Conservation (phyloP, 2,113 vertebrate genomes). For the Otocyon megalotis region DNA sequence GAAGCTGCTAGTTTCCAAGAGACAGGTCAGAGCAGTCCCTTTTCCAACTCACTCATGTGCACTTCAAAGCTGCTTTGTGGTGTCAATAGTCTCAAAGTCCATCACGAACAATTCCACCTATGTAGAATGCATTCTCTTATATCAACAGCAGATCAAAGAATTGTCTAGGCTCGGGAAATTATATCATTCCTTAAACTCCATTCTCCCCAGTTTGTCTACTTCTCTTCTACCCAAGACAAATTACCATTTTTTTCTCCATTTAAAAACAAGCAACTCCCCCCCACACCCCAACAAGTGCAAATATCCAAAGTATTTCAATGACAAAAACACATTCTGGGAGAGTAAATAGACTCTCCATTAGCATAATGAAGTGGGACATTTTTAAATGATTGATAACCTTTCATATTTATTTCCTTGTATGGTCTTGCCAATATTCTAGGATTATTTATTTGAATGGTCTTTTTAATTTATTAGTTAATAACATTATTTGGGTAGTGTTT, state of each 20-base stretch:
- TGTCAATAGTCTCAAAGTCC: not conserved
- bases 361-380: not conserved
- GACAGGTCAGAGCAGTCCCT: not conserved
- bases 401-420: not conserved
- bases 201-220: not conserved
- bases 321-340: not conserved
- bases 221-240: not conserved
- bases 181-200: not conserved
- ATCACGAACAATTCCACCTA: not conserved
- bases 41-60: not conserved
- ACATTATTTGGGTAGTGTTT: not conserved
- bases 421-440: not conserved
- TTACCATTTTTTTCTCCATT: not conserved
- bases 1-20: not conserved
- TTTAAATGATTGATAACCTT: not conserved
- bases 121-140: not conserved
- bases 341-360: not conserved
- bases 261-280: not conserved
- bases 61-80: not conserved
- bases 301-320: not conserved
- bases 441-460: not conserved
- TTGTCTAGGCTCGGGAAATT: not conserved
- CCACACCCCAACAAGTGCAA: fast-evolving
- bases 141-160: not conserved
- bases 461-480: not conserved